These are phyloP conservation scores for Spodoptera littoralis DNA, from an alignment of 2,888 invertebrate species.

Conservation along the genomic window DNA sequence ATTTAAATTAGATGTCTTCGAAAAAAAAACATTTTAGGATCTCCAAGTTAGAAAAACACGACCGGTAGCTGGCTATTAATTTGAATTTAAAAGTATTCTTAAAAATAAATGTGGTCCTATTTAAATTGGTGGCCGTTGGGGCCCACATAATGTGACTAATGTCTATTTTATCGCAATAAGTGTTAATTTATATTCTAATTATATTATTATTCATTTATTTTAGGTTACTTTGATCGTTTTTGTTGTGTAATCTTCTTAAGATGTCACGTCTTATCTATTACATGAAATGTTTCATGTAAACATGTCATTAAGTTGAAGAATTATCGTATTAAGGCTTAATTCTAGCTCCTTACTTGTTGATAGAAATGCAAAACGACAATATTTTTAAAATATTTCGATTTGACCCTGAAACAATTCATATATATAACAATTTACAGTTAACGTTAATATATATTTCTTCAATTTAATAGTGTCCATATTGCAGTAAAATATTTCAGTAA, in stretches of 20 bases:
- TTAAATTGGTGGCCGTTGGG: conserved; percentile 46
- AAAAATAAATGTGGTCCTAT: conserved; percentile 47
- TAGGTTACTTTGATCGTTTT: conserved; percentile 14
- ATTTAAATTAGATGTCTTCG: conserved; percentile 62
- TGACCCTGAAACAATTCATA: too few species aligned
- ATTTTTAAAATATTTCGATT: too few species aligned
- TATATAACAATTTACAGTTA: too few species aligned
- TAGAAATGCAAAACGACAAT: too few species aligned
- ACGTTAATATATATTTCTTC: too few species aligned
- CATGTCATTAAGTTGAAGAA: conserved; percentile 3
- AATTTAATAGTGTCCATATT: too few species aligned
- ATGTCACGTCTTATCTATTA: conserved; percentile 32
- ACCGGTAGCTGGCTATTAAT: conserved; percentile 56
- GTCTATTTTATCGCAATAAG: conserved; percentile 50
- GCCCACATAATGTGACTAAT: conserved; percentile 50
- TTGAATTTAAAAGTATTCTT: conserved; percentile 55
- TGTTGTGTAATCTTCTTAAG: conserved; percentile 14
- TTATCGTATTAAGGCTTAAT: too few species aligned
- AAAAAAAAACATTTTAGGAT: conserved; percentile 50
- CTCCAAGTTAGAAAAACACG: conserved; percentile 41
- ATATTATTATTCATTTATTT: conserved; percentile 28
- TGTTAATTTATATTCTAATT: conserved; percentile 54
- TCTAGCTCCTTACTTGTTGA: too few species aligned
- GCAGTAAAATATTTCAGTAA: too few species aligned
- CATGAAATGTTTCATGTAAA: conserved; percentile 24